Evolutionary conservation across 2,113 vertebrate genomes (phyloP).

Genomic region (Pavo muticus): DNA sequence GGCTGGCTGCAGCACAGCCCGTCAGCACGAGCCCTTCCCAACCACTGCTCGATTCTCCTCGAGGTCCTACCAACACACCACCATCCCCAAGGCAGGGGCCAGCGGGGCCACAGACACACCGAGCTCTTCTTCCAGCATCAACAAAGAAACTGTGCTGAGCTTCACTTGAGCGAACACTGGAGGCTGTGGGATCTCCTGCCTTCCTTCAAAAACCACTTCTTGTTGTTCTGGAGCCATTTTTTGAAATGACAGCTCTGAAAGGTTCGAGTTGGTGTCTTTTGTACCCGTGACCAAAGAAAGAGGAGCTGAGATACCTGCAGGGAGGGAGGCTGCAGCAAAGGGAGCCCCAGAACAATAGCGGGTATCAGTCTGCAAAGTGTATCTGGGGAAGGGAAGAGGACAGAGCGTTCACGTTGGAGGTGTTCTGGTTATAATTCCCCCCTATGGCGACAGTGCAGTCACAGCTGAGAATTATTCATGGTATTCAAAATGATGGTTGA

Average conservation of each 20-base stretch:
- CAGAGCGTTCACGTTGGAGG: not conserved
- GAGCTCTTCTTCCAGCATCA: not conserved
- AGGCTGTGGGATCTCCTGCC: not conserved
- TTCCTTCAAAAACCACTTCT: not conserved
- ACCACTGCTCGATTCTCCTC: not conserved
- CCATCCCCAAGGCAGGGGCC: not conserved
- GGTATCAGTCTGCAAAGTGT: slow-evolving; percentile 53
- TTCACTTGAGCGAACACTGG: not conserved
- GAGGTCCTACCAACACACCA: not conserved
- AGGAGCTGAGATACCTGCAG: not conserved
- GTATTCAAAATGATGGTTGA: not conserved
- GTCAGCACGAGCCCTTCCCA: not conserved
- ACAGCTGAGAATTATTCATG: not conserved
- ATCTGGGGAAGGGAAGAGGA: slow-evolving; percentile 17
- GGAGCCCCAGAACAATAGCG: slow-evolving; percentile 38
- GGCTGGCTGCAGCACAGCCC: accelerated
- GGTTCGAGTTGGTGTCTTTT: slow-evolving; percentile 56
- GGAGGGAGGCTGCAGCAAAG: not conserved
- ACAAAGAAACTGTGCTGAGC: not conserved
- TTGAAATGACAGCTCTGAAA: slow-evolving; percentile 11
- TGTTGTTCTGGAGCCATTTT: slow-evolving; percentile 5
- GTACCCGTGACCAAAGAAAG: slow-evolving; percentile 6
- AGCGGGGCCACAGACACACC: not conserved
- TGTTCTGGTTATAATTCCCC: not conserved
- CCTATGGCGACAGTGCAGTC: slow-evolving; percentile 48